A percentile compares a stretch with the other conserved stretches of the same genome.
Conservation (phyloP, 2,888 invertebrate genomes). For the Lamproptera curius region DNA sequence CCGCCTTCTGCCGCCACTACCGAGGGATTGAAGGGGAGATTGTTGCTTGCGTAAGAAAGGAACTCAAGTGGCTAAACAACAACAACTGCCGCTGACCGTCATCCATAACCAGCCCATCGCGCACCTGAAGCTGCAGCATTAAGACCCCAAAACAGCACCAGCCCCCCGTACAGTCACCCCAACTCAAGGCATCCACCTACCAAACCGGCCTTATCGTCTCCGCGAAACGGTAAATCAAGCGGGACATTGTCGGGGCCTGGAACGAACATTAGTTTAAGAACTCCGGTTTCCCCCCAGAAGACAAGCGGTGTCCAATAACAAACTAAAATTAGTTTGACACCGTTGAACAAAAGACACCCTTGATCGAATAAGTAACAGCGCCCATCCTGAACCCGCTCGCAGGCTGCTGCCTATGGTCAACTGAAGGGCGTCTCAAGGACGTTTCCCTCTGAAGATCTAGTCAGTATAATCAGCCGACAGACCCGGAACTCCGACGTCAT, state of each 20-base stretch:
- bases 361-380: neutral
- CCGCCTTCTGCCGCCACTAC: neutral
- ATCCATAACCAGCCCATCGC: neutral
- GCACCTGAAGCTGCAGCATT: neutral
- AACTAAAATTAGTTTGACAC: constrained; percentile 17
- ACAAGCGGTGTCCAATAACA: too few relatives aligned
- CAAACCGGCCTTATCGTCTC: neutral
- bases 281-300: constrained; percentile 6
- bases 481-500: neutral
- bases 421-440: neutral
- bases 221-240: neutral
- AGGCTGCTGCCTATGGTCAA: too few relatives aligned
- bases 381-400: neutral
- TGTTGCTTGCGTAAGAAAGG: too few relatives aligned
- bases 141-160: neutral
- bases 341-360: neutral
- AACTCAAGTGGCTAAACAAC: constrained; percentile 1
- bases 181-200: neutral
- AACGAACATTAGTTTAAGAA: constrained; percentile 4
- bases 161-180: neutral
- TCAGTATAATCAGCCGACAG: too few relatives aligned
- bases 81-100: neutral
- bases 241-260: constrained; percentile 1
- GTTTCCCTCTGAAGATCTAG: neutral
- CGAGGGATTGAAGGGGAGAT: neutral